Percentiles rank a stretch among this genome's conserved stretches.
Evolutionary conservation across 1,140 invertebrate genomes (phyloP).

Genomic region (Pseudomyrmex flavicornis): DNA sequence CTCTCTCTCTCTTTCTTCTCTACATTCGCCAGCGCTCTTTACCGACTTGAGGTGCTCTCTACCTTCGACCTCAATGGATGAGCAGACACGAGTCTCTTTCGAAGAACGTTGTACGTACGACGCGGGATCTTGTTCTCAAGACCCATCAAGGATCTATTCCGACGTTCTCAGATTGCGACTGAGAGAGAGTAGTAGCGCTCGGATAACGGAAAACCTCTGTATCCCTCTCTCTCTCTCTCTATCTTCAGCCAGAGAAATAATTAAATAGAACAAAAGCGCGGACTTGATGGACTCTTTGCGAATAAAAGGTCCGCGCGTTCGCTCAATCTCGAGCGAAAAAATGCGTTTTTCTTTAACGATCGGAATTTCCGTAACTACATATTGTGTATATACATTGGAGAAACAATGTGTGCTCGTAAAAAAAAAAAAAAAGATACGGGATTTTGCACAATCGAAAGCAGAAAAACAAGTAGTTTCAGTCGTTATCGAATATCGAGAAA

Average conservation of each 20-base stretch:
- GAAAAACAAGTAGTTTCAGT: not conserved
- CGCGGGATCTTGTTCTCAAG: conserved; percentile 51
- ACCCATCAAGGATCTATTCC: conserved; percentile 52
- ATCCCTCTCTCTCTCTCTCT: no score
- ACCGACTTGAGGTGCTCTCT: no score
- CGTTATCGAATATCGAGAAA: conserved; percentile 9
- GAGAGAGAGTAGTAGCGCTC: conserved; percentile 9
- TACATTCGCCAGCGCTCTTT: conserved; percentile 32
- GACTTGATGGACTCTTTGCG: not conserved
- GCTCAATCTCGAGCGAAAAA: not conserved
- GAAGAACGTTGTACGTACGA: conserved; percentile 53
- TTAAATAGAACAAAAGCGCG: conserved; percentile 9
- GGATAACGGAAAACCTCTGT: not conserved
- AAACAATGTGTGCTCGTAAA: not conserved
- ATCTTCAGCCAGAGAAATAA: not conserved
- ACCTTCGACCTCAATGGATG: conserved; percentile 37
- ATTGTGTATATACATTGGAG: not conserved
- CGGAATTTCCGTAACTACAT: not conserved
- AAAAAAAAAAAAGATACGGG: no score
- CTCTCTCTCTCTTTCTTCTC: conserved; percentile 10
- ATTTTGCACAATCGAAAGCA: no score
- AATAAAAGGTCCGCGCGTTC: not conserved
- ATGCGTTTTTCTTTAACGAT: not conserved
- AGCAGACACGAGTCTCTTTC: conserved; percentile 58
- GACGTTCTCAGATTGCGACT: conserved; percentile 52